Evolutionary conservation across 92 coral and sea anemone species (phyloP).

Genomic region (Epizoanthus fatuus): DNA sequence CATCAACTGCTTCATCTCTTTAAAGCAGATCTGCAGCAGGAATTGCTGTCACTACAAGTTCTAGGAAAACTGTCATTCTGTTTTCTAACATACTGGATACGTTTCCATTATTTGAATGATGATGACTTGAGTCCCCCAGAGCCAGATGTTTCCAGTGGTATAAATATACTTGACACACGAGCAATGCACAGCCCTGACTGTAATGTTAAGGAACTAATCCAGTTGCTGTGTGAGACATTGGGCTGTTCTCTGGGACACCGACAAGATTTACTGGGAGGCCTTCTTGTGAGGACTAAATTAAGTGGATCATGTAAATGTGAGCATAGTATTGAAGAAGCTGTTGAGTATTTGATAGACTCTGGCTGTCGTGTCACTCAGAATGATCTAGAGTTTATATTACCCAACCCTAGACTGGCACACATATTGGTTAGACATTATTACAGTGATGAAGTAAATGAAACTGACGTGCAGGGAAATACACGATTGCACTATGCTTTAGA

Average conservation of each 20-base stretch:
- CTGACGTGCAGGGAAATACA: neutral
- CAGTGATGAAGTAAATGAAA: neutral
- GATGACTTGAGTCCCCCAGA: neutral
- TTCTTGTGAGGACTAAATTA: neutral
- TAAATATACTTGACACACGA: neutral
- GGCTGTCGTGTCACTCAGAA: neutral
- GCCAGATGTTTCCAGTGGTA: too few relatives aligned
- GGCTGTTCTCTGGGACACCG: neutral
- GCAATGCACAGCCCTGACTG: neutral
- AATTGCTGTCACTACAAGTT: neutral
- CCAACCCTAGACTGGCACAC: neutral
- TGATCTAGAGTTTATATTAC: neutral
- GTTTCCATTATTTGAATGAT: neutral
- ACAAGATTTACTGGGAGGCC: neutral
- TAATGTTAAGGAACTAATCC: neutral
- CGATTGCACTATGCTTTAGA: neutral
- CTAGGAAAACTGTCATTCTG: neutral
- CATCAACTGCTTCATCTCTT: slow-evolving; percentile 1
- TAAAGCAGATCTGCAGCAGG: neutral
- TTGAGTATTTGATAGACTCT: neutral
- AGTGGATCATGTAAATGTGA: neutral
- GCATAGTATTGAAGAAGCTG: slow-evolving; percentile 4
- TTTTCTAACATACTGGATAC: neutral
- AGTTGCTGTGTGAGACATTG: neutral
- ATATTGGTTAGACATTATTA: neutral